Base-by-base conservation (phyloP, 2,113 vertebrate species). In the Charadrius vociferus region DNA sequence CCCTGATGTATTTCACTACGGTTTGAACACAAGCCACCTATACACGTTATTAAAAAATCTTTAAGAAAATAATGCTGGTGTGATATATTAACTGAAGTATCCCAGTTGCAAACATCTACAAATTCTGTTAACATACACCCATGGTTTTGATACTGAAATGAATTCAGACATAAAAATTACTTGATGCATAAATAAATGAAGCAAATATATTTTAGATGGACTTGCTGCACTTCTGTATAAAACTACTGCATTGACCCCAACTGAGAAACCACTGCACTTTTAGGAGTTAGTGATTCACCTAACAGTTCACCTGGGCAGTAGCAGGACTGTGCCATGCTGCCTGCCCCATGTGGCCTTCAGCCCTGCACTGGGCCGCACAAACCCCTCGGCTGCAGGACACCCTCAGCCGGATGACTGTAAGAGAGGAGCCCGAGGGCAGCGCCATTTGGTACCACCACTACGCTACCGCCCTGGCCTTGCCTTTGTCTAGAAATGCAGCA, bases 371-470 rank as follows among this genome's bases (percentile, higher is more conserved):
- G 52, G 36, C 7, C 1, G 3, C 4, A 1, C 45, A 20, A 26
- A 15, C 2, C 14, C 37, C 27, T 37, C 3, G 0, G 52, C 52
- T 36, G 52, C 36, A 27, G 32, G 52, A 30, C 17, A 23, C 7
- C 59, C 43, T 9, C 86, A 18, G 32, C 13, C 1, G 0, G 24
- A 9, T 45, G 6, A 5, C 34, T 9, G 17, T 2, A 19, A 29
- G 7, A 39, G 74, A 34, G 56, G 9, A 62, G 17, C 34, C 26
- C 4, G 9, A 23, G 14, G 11, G 41, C 75, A 80, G 39, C 2
- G 0, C n/a, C 9, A 1, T 4, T 6, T 9, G 20, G 37, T 36
- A 36, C 37, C 16, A 1, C 21, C 1, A 15, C 21, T 5, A 3
- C 3, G 0, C 34, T 12, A 10, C n/a, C 9, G 10, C 41, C 41